A percentile compares a stretch with the other conserved stretches of the same genome.
phyloP scores from a whole-genome alignment of 2,888 invertebrate genomes.

The Prosapia bicincta region DNA sequence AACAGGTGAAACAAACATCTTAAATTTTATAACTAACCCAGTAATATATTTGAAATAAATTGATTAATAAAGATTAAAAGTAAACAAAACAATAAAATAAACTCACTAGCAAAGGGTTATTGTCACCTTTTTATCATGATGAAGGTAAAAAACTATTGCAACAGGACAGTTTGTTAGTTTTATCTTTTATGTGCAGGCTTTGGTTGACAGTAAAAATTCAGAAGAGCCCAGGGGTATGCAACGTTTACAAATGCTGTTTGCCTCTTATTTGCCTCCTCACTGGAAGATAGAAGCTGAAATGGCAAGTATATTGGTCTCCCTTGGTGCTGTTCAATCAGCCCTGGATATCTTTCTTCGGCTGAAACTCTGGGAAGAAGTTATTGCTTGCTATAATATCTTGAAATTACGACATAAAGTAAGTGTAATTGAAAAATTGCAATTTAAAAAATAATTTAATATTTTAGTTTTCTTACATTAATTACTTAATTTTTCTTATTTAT shows the following conservation, averaged over 20 bases:
- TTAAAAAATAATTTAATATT: too few relatives aligned
- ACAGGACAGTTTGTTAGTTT: neutral
- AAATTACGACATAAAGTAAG: slow-evolving; percentile 76
- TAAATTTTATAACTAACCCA: too few relatives aligned
- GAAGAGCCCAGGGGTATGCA: slow-evolving; percentile 47
- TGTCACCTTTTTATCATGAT: too few relatives aligned
- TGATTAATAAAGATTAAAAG: too few relatives aligned
- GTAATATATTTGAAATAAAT: too few relatives aligned
- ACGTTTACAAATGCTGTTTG: slow-evolving; percentile 62
- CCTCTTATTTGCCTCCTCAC: slow-evolving; percentile 64
- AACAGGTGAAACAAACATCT: too few relatives aligned
- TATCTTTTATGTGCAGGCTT: slow-evolving; percentile 43
- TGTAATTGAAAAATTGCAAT: too few relatives aligned
- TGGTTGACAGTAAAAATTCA: slow-evolving; percentile 57
- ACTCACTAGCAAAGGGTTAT: too few relatives aligned
- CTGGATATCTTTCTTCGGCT: slow-evolving; percentile 72
- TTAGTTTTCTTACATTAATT: too few relatives aligned
- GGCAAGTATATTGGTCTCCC: slow-evolving; percentile 71
- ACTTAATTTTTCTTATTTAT: too few relatives aligned
- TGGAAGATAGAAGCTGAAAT: slow-evolving; percentile 76
- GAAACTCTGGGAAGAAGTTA: slow-evolving; percentile 88
- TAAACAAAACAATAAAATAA: too few relatives aligned
- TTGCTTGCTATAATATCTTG: slow-evolving; percentile 83
- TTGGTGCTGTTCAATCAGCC: slow-evolving; percentile 83
- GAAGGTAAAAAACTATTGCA: too few relatives aligned